Conservation (phyloP, 2,797 vertebrate species). For the Tauraco hartlaubi region DNA sequence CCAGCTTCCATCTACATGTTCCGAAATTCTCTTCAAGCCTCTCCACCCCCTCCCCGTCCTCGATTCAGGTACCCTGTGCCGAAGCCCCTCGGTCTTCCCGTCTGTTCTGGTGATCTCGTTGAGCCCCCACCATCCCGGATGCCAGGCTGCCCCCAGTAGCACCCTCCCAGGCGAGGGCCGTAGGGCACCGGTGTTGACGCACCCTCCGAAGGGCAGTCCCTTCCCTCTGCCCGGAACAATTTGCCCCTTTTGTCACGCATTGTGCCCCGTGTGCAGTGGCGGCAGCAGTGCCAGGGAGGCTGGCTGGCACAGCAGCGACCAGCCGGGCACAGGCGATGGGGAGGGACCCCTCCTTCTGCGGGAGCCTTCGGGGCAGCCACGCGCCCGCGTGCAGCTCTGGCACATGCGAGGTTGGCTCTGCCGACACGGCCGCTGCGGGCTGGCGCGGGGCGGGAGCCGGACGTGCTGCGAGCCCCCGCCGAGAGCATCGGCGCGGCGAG, state of each 20-base stretch:
- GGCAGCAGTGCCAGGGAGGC: background rate
- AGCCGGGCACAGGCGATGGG: background rate
- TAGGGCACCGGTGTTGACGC: too few species aligned
- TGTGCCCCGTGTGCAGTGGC: too few species aligned
- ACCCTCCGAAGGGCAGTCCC: too few species aligned
- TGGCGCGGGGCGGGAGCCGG: fast-evolving
- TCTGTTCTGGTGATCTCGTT: fast-evolving
- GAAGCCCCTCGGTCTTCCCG: background rate
- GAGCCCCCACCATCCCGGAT: background rate
- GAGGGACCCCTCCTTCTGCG: background rate
- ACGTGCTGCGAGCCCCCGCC: fast-evolving
- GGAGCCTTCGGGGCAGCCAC: background rate
- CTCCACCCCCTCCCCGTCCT: background rate
- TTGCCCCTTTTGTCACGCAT: too few species aligned
- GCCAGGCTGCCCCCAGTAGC: too few species aligned
- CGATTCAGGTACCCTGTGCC: background rate
- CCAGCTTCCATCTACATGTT: background rate
- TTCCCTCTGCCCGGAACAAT: too few species aligned
- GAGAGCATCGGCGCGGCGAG: background rate
- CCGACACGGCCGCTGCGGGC: background rate
- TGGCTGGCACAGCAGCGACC: fast-evolving
- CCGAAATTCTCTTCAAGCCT: background rate
- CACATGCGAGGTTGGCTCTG: background rate
- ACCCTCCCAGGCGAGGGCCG: too few species aligned
- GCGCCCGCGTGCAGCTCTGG: background rate